phyloP scores from a whole-genome alignment of 2,797 vertebrate species.

The Manis javanica region DNA sequence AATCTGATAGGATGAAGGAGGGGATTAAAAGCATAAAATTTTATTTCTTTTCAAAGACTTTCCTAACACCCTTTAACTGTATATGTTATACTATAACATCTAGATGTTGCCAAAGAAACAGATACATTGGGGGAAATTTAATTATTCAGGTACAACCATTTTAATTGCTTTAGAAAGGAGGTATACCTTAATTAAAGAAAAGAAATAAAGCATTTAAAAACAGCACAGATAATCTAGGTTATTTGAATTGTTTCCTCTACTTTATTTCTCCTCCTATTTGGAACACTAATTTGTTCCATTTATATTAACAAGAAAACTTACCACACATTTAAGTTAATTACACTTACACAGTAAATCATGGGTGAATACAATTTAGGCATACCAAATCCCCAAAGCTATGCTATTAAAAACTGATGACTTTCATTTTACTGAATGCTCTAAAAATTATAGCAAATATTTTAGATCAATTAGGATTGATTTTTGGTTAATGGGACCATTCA shows the following conservation, averaged over 20 bases:
- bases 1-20: background rate
- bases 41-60: background rate
- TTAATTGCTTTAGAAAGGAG: slow-evolving; percentile 52
- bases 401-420: background rate
- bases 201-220: slow-evolving; percentile 60
- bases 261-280: slow-evolving; percentile 54
- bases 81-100: background rate
- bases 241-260: background rate
- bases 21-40: background rate
- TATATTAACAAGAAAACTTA: slow-evolving; percentile 70
- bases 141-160: background rate
- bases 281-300: slow-evolving; percentile 67
- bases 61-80: background rate
- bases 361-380: slow-evolving; percentile 25
- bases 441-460: slow-evolving; percentile 61
- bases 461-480: background rate
- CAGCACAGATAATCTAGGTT: background rate
- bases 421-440: background rate
- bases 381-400: slow-evolving; percentile 34
- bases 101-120: slow-evolving; percentile 22
- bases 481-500: slow-evolving; percentile 37
- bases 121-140: slow-evolving; percentile 28
- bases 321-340: slow-evolving; percentile 68
- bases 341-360: slow-evolving; percentile 25
- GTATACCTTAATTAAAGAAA: slow-evolving; percentile 55